A percentile compares a stretch with the other conserved stretches of the same genome.
Evolutionary conservation across 2,888 invertebrate genomes (phyloP).

Genomic region (Deroplatys truncata): DNA sequence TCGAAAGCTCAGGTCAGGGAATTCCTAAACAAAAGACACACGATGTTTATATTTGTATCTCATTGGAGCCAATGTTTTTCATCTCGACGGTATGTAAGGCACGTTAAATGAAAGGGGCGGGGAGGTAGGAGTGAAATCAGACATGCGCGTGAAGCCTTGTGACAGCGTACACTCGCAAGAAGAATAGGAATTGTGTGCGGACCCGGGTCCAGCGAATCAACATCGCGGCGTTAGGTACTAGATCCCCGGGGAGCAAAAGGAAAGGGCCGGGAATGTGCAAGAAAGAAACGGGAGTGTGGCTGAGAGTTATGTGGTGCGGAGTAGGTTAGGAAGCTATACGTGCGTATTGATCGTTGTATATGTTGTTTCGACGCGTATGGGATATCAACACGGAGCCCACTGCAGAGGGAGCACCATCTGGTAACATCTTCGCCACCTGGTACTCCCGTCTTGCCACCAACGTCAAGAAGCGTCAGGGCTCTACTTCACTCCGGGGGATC

Average conservation of each 20-base stretch:
- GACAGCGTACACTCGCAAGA: not conserved
- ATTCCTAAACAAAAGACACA: not conserved
- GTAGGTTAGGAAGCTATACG: not conserved
- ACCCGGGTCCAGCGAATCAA: not conserved
- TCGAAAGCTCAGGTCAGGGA: not conserved
- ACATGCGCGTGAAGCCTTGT: not conserved
- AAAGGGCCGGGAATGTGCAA: slow-evolving; percentile 37
- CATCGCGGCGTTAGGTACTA: slow-evolving; percentile 13
- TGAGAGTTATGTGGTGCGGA: slow-evolving; percentile 29
- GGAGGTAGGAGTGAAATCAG: not conserved
- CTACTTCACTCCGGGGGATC: slow-evolving; percentile 27
- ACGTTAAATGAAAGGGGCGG: not conserved
- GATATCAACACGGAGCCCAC: slow-evolving; percentile 36
- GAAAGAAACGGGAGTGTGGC: slow-evolving; percentile 35
- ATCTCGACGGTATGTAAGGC: not conserved
- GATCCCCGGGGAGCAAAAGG: slow-evolving; percentile 10
- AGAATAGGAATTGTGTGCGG: not conserved
- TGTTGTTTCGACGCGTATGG: slow-evolving; percentile 31
- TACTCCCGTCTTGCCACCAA: slow-evolving; percentile 42
- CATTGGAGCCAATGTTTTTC: not conserved
- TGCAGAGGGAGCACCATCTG: not conserved
- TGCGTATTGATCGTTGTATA: slow-evolving; percentile 13
- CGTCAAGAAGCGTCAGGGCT: slow-evolving; percentile 40
- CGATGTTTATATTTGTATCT: not conserved
- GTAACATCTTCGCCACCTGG: slow-evolving; percentile 40